These are phyloP conservation scores for Ophion ventricosus DNA, from an alignment of 2,888 invertebrate species.

Conservation along the genomic window DNA sequence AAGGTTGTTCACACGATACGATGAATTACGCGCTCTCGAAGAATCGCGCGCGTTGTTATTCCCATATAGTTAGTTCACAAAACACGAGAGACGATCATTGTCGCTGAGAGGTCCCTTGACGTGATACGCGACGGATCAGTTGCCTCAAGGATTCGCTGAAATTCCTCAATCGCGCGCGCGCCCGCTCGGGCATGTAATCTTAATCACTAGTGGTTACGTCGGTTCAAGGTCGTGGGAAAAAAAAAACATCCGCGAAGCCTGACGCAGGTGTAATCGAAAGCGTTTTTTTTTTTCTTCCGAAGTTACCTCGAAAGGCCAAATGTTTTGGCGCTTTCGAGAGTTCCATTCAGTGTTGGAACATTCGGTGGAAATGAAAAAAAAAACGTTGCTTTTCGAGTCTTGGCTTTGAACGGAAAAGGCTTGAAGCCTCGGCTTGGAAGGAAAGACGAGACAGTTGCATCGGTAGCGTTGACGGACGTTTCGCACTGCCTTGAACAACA, in stretches of 20 bases:
- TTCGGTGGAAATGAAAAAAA: background rate
- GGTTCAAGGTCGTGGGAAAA: background rate
- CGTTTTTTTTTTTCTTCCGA: background rate
- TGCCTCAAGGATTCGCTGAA: background rate
- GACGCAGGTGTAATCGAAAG: background rate
- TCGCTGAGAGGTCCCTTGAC: background rate
- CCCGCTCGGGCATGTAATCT: background rate
- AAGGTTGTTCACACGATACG: background rate
- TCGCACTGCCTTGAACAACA: constrained; percentile 65
- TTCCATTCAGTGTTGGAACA: background rate
- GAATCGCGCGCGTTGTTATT: background rate
- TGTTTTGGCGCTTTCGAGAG: background rate
- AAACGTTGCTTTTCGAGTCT: background rate
- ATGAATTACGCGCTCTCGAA: too few relatives aligned
- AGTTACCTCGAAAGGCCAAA: background rate
- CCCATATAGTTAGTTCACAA: background rate
- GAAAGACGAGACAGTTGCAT: background rate
- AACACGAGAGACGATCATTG: background rate
- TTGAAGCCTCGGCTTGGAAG: too few relatives aligned
- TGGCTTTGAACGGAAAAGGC: too few relatives aligned
- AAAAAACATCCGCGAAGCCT: background rate
- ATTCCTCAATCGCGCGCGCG: background rate
- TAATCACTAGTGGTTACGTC: background rate
- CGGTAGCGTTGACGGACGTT: background rate
- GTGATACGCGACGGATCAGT: background rate